Percentiles rank a stretch among this genome's conserved stretches.
These are phyloP conservation scores for Stegana nigrithorax DNA, from an alignment of 2,888 invertebrate species.

Conservation along the genomic window DNA sequence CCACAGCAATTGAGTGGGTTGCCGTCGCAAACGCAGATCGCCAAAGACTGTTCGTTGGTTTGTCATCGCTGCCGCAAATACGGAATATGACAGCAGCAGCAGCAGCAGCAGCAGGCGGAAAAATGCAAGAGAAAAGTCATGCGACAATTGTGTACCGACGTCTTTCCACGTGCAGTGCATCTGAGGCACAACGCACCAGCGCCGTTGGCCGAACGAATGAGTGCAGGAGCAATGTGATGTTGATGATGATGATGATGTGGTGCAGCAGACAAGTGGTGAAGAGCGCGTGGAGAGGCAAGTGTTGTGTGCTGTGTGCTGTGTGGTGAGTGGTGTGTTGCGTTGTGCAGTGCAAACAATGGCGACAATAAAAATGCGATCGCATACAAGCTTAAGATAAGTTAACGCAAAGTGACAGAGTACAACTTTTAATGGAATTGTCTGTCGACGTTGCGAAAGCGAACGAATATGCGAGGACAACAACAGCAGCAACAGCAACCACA, in stretches of 20 bases:
- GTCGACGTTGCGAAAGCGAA: conserved; percentile 29
- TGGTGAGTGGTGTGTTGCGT: conserved; percentile 23
- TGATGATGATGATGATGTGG: conserved; percentile 16
- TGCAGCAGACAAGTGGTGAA: no score
- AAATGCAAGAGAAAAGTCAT: conserved; percentile 47
- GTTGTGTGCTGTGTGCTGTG: not conserved
- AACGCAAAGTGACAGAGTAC: conserved; percentile 60
- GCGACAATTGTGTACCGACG: conserved; percentile 27
- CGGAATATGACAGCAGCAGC: conserved; percentile 52
- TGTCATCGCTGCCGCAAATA: conserved; percentile 54
- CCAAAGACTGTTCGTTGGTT: conserved; percentile 25
- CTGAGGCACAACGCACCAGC: conserved; percentile 6
- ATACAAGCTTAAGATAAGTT: conserved; percentile 57
- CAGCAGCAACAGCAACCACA: no score
- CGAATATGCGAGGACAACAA: no score
- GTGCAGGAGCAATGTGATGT: conserved; percentile 23
- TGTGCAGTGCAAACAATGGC: conserved; percentile 51
- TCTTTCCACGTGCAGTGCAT: conserved; percentile 6
- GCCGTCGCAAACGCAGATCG: not conserved
- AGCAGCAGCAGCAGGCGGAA: not conserved
- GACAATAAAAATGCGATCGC: conserved; percentile 64
- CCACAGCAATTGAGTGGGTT: conserved; percentile 4
- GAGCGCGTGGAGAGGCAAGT: no score
- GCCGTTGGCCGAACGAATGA: not conserved
- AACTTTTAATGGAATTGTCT: conserved; percentile 62